Base-by-base conservation (phyloP, 2,888 invertebrate genomes). In the Apantesis nais region DNA sequence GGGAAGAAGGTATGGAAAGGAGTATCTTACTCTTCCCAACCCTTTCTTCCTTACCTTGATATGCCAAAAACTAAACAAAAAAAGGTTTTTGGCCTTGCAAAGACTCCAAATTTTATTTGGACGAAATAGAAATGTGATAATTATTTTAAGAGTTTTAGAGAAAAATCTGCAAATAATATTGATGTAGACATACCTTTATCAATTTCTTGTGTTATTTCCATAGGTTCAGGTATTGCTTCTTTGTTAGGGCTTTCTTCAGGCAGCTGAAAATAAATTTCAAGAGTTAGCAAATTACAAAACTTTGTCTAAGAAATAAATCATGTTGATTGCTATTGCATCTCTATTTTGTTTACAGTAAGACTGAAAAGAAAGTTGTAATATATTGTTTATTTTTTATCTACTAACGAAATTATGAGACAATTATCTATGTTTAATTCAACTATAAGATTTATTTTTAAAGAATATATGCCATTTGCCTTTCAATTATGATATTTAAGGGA, bases 171-270 rank as follows among this genome's bases (percentile, higher is more conserved):
- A 58, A 11, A 16, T 48, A 55, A 39, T 62, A 0, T 25, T 11
- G 19, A 39, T 55, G 52, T 22, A 52, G 70, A 44, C 41, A 22
- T 64, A 66, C 65, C 65, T 66, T 66, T 52, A n/a, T 52, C 52
- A 66, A n/a, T 58, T 2, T 58, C 74, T 37, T 37, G 73, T 34
- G 81, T 74, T 11, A 77, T 73, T 29, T 84, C 83, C 83, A 84
- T 83, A 16, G 78, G 66, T 37, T 74, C 82, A 1, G 63, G 62
- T 60, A 67, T 34, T 44, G 55, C 3, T 39, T 55, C n/a, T 66
- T 74, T 66, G 31, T 44, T 62, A 8, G n/a, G 62, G 29, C 34
- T 61, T 16, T 71, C 67, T 11, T 68, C 52, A 60, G 76, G 71
- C 44, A 80, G 39, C 80, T 80, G 64, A 66, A 72, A 67, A 64